These are phyloP conservation scores for Onychomys torridus DNA, from an alignment of 2,797 vertebrate genomes.

Conservation along the genomic window DNA sequence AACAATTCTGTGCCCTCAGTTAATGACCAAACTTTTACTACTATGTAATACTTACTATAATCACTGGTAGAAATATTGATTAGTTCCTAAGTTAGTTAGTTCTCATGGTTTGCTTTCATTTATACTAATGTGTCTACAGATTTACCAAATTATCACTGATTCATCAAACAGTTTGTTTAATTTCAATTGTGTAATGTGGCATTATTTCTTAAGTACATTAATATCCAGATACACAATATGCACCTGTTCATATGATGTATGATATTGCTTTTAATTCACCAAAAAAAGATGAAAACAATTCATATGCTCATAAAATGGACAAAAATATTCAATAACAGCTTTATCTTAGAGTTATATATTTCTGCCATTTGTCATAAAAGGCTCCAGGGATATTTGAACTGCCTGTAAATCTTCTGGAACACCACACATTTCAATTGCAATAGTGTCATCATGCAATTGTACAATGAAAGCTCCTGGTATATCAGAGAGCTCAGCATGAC, in stretches of 20 bases:
- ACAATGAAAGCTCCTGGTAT: neutral
- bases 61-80: accelerated
- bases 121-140: neutral
- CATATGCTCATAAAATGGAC: neutral
- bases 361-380: conserved; percentile 16
- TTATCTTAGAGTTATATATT: neutral
- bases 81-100: neutral
- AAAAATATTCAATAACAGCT: conserved; percentile 38
- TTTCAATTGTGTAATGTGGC: neutral
- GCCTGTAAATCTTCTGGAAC: neutral
- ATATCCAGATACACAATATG: neutral
- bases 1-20: neutral
- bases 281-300: neutral
- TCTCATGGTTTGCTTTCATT: neutral
- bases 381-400: neutral
- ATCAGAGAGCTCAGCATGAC: neutral
- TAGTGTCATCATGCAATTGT: neutral
- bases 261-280: neutral
- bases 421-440: neutral
- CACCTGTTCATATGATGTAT: neutral
- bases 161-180: neutral
- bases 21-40: neutral
- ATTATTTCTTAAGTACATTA: neutral
- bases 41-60: neutral
- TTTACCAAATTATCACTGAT: neutral